Conservation (phyloP, 2,797 vertebrate species). For the Muscicapa comitata region DNA sequence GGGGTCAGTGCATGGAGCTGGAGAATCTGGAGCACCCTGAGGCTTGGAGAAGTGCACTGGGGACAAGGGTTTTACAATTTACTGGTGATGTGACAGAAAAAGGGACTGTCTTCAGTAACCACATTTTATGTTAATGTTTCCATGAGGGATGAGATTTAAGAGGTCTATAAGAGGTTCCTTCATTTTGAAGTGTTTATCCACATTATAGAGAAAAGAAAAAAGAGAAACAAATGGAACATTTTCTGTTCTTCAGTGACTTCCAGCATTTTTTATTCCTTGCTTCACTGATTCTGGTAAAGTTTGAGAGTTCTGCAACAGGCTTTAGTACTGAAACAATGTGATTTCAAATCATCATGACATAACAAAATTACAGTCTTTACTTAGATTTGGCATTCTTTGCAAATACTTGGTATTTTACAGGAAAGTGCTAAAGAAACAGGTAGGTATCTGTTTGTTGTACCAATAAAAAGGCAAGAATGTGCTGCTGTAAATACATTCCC, state of each 20-base stretch:
- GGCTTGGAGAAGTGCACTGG: not conserved
- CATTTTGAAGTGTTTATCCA: not conserved
- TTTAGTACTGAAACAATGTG: not conserved
- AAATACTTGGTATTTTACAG: not conserved
- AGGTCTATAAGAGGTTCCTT: not conserved
- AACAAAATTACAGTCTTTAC: not conserved
- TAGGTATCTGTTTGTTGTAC: not conserved
- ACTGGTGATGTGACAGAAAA: not conserved
- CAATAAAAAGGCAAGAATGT: not conserved
- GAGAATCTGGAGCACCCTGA: not conserved
- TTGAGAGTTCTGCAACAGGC: not conserved
- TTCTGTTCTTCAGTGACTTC: not conserved
- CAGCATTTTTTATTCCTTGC: conserved; percentile 15
- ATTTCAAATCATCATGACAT: not conserved
- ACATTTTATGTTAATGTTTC: not conserved
- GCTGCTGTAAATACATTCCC: not conserved
- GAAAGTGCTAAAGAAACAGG: not conserved
- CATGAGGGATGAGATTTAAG: not conserved
- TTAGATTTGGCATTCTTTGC: not conserved
- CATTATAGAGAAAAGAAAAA: not conserved
- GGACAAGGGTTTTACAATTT: not conserved
- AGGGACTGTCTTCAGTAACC: not conserved
- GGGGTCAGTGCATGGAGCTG: not conserved
- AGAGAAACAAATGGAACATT: not conserved
- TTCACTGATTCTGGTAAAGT: fast-evolving